Conservation (phyloP, 2,888 invertebrate species). For the Ephialtes manifestator region DNA sequence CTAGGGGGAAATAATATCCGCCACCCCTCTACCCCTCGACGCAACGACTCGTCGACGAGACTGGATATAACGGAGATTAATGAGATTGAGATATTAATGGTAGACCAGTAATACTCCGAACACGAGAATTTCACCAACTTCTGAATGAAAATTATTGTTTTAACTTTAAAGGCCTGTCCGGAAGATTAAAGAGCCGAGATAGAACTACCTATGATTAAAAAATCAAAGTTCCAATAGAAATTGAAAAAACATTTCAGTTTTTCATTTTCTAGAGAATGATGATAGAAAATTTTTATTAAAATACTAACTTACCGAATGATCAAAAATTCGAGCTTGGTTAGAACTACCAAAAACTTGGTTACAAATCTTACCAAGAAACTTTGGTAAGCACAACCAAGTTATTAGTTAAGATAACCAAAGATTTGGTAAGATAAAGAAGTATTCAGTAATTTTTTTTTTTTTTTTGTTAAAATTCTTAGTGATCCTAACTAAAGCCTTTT, state of each 20-base stretch:
- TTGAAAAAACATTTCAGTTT: neutral
- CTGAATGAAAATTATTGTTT: conserved; percentile 23
- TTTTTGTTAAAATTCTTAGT: no score
- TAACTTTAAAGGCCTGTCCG: neutral
- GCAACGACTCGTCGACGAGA: conserved; percentile 56
- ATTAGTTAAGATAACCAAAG: no score
- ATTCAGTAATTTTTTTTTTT: no score
- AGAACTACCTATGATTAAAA: neutral
- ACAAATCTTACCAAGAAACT: no score
- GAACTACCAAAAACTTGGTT: no score
- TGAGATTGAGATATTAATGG: conserved; percentile 65
- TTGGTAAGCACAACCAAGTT: no score
- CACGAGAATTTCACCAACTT: conserved; percentile 22
- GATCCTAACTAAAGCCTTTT: no score
- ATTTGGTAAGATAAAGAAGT: no score
- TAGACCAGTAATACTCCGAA: conserved; percentile 43
- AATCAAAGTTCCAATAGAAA: neutral
- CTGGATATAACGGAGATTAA: conserved; percentile 64
- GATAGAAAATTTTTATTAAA: no score
- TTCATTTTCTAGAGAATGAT: neutral
- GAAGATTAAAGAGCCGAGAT: neutral
- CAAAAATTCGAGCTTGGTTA: no score
- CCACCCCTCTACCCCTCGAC: conserved; percentile 40
- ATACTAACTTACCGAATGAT: no score
- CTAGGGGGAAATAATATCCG: conserved; percentile 60